A percentile compares a stretch with the other conserved stretches of the same genome.
phyloP scores from a whole-genome alignment of 2,113 vertebrate species.

The Amphilophus citrinellus region DNA sequence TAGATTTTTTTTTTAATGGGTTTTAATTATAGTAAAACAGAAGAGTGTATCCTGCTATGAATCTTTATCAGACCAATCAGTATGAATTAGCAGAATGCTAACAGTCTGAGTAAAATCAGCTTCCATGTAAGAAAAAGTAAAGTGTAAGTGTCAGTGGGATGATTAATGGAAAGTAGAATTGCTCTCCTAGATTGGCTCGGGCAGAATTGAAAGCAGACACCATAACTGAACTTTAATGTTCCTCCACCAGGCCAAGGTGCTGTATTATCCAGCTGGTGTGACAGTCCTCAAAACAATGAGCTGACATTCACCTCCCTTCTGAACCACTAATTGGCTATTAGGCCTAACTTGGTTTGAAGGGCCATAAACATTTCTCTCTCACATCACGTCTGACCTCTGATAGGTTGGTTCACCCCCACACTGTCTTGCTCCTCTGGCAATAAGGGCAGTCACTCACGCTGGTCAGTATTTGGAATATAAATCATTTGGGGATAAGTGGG shows the following conservation, averaged over 20 bases:
- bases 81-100: neutral
- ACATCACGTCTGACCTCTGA: slow-evolving; percentile 40
- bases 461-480: slow-evolving; percentile 34
- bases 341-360: slow-evolving; percentile 52
- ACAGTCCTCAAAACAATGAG: slow-evolving; percentile 58
- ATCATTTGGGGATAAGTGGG: neutral
- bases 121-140: neutral
- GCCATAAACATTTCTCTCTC: slow-evolving; percentile 41
- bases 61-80: neutral
- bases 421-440: slow-evolving; percentile 8
- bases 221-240: slow-evolving; percentile 12
- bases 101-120: neutral
- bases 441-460: slow-evolving; percentile 10
- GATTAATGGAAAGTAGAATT: slow-evolving; percentile 6
- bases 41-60: neutral
- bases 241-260: slow-evolving; percentile 13
- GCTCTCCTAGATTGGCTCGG: neutral
- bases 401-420: slow-evolving; percentile 39
- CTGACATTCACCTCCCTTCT: slow-evolving; percentile 57
- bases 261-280: slow-evolving; percentile 53
- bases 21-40: neutral
- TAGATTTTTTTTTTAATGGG: neutral
- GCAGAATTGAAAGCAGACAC: neutral
- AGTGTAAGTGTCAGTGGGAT: neutral
- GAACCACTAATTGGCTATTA: slow-evolving; percentile 69